Conservation (phyloP, 2,797 vertebrate species). For the Acipenser transmontanus region DNA sequence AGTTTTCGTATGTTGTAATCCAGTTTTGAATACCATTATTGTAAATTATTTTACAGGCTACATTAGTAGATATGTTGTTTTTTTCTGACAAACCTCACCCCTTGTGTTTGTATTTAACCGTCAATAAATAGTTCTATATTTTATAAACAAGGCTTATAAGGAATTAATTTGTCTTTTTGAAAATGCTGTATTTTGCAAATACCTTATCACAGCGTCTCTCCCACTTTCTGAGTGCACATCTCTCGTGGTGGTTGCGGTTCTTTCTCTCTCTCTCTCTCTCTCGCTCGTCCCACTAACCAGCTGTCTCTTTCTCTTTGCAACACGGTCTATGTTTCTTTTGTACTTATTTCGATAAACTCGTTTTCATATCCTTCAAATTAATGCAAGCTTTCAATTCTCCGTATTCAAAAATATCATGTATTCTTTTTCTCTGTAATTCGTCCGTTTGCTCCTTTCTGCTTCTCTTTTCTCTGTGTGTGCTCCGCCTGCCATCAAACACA, state of each 20-base stretch:
- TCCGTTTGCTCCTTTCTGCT: constrained; percentile 32
- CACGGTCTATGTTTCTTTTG: not conserved
- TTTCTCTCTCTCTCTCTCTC: constrained; percentile 7
- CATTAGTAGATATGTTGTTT: too few species aligned
- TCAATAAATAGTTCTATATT: not conserved
- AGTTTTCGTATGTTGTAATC: too few species aligned
- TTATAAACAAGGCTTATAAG: too few species aligned
- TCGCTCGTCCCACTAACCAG: constrained; percentile 19
- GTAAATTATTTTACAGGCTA: too few species aligned
- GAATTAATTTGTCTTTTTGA: too few species aligned
- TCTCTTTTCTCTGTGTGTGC: constrained; percentile 36
- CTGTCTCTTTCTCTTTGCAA: constrained; percentile 20
- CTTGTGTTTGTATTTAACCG: constrained; percentile 26
- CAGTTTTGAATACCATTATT: too few species aligned
- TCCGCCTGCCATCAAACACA: constrained; percentile 45
- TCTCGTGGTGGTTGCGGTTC: constrained; percentile 23
- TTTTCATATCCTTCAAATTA: not conserved
- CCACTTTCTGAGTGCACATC: constrained; percentile 33
- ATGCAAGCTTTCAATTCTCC: constrained; percentile 11
- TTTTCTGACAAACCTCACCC: constrained; percentile 43
- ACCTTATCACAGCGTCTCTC: not conserved
- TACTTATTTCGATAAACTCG: not conserved
- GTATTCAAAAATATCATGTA: constrained; percentile 16
- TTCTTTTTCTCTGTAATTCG: constrained; percentile 24
- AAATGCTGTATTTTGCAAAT: not conserved